Conservation (phyloP, 2,113 vertebrate species). For the Psittacara wagleri region DNA sequence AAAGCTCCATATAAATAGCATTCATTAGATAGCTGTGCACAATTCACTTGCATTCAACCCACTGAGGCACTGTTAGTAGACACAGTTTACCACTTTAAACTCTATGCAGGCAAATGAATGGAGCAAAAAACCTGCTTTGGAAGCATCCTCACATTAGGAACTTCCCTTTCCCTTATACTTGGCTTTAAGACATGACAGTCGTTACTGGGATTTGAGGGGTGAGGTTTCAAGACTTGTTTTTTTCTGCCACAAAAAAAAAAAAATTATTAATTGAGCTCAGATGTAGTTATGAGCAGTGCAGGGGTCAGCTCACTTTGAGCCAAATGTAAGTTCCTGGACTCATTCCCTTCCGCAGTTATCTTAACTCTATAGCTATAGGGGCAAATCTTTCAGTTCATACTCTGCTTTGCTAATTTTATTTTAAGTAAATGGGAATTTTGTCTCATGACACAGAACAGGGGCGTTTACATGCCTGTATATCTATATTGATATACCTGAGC, state of each 20-base stretch:
- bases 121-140: background rate
- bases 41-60: background rate
- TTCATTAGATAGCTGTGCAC: background rate
- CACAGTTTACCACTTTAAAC: background rate
- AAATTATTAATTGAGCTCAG: background rate
- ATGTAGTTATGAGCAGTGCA: background rate
- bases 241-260: background rate
- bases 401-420: background rate
- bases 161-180: background rate
- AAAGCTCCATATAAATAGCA: background rate
- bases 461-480: background rate
- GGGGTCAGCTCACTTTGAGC: background rate
- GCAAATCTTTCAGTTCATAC: background rate
- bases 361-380: background rate
- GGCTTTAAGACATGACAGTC: background rate
- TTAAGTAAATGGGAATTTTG: background rate
- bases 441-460: background rate
- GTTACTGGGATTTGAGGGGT: background rate
- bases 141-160: background rate
- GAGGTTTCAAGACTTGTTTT: background rate
- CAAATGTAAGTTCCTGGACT: background rate
- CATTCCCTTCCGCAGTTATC: background rate
- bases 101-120: background rate
- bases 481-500: background rate
- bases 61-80: background rate